Conservation (phyloP, 1,140 invertebrate genomes). For the Vollenhovia emeryi region DNA sequence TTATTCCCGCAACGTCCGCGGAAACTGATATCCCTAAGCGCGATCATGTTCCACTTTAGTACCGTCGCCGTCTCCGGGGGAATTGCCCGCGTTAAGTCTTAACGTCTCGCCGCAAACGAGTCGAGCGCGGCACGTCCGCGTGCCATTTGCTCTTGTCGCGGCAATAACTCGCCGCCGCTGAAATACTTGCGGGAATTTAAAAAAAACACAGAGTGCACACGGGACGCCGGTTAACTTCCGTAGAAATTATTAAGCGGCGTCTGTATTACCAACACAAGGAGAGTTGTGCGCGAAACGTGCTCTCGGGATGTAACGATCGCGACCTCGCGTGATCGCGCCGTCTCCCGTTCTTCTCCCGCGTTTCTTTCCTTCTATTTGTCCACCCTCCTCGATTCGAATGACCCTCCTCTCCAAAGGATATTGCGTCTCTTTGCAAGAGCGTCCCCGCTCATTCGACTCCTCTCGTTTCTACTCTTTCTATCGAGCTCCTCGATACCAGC, state of each 20-base stretch:
- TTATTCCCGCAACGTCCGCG: constrained; percentile 36
- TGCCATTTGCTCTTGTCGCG: constrained; percentile 63
- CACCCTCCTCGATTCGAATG: constrained; percentile 46
- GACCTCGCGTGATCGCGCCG: constrained; percentile 39
- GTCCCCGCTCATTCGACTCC: constrained; percentile 28
- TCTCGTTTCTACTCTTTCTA: constrained; percentile 2
- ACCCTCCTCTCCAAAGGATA: constrained; percentile 36
- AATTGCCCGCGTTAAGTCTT: constrained; percentile 53
- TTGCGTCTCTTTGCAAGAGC: constrained; percentile 38
- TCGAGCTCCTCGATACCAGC: neutral
- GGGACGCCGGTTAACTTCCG: constrained; percentile 26
- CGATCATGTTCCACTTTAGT: constrained; percentile 52
- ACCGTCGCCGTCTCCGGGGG: constrained; percentile 38
- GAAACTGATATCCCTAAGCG: constrained; percentile 46
- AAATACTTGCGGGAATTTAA: constrained; percentile 59
- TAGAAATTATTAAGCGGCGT: constrained; percentile 62
- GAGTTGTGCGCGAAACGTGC: constrained; percentile 53
- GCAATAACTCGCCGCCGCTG: constrained; percentile 55
- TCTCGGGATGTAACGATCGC: constrained; percentile 41
- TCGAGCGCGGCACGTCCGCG: constrained; percentile 55
- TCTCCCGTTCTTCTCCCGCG: neutral
- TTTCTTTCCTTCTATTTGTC: constrained; percentile 41
- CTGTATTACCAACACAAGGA: constrained; percentile 50
- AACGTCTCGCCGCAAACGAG: constrained; percentile 52
- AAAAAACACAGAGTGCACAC: constrained; percentile 40